phyloP scores from a whole-genome alignment of 1,140 invertebrate species.

The Microplitis mediator region DNA sequence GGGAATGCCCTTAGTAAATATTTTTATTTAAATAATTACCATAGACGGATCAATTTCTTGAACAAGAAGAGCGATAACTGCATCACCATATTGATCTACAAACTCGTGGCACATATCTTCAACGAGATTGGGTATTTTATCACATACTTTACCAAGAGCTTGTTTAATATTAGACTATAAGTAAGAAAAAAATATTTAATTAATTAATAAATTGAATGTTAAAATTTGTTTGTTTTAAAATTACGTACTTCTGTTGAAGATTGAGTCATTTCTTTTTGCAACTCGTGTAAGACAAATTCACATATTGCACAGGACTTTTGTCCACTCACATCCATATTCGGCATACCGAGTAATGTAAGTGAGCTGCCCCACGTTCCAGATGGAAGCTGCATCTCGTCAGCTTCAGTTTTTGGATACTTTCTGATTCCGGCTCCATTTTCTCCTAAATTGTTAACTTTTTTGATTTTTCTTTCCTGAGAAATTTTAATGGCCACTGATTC shows the following conservation, averaged over 20 bases:
- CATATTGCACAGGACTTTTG: slow-evolving; percentile 76
- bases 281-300: slow-evolving; percentile 80
- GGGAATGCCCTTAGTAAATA: no score
- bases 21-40: slow-evolving; percentile 51
- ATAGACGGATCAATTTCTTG: slow-evolving; percentile 80
- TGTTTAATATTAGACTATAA: slow-evolving; percentile 69
- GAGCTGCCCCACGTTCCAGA: slow-evolving; percentile 66
- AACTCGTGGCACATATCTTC: slow-evolving; percentile 74
- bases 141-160: slow-evolving; percentile 71
- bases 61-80: slow-evolving; percentile 76
- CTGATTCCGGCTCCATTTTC: slow-evolving; percentile 33
- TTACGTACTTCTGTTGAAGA: slow-evolving; percentile 69
- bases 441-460: slow-evolving; percentile 26
- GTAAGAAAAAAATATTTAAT: slow-evolving; percentile 22
- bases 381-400: slow-evolving; percentile 65
- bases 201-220: slow-evolving; percentile 23
- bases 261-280: slow-evolving; percentile 75
- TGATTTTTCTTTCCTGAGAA: slow-evolving; percentile 42
- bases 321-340: slow-evolving; percentile 40
- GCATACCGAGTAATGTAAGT: slow-evolving; percentile 22
- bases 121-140: slow-evolving; percentile 70
- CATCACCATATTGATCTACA: slow-evolving; percentile 76
- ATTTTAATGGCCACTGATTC: slow-evolving; percentile 54
- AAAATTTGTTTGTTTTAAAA: not conserved
- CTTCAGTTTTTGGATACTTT: slow-evolving; percentile 48